A percentile compares a stretch with the other conserved stretches of the same genome.
These are phyloP conservation scores for Cavia aperea DNA, from an alignment of 2,113 vertebrate genomes.

Conservation along the genomic window DNA sequence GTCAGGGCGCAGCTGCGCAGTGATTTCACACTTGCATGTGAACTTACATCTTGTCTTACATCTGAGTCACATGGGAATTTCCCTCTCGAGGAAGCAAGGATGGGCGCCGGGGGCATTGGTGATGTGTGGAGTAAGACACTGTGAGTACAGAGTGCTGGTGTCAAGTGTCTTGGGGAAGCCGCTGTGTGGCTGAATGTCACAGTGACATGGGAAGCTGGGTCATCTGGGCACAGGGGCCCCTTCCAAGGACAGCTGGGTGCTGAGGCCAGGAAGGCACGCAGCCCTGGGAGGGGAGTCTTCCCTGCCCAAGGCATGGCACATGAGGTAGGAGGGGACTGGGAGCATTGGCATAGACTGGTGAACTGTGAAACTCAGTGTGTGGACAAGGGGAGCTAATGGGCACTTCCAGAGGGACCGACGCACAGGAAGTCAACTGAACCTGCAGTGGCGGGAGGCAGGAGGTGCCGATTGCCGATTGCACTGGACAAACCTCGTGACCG, in stretches of 20 bases:
- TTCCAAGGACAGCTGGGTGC: neutral
- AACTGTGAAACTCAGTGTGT: accelerated
- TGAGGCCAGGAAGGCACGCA: neutral
- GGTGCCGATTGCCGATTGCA: accelerated
- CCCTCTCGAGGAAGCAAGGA: no score
- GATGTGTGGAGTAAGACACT: neutral
- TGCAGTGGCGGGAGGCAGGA: neutral
- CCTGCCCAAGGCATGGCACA: neutral
- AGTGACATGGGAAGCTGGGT: neutral
- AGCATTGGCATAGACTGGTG: neutral
- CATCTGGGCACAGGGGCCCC: neutral
- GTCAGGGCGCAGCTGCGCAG: accelerated
- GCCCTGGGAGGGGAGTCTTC: neutral
- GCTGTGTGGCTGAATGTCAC: accelerated
- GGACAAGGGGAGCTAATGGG: no score
- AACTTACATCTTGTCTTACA: accelerated
- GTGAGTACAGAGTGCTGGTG: neutral
- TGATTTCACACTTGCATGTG: accelerated
- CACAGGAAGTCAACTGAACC: no score
- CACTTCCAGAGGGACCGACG: neutral
- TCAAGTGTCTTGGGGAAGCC: neutral
- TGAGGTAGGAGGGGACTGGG: neutral
- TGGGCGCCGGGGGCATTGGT: accelerated
- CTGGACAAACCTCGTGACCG: neutral
- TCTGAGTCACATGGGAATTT: accelerated